phyloP scores from a whole-genome alignment of 1,140 invertebrate genomes.

The Drosophila sp. region DNA sequence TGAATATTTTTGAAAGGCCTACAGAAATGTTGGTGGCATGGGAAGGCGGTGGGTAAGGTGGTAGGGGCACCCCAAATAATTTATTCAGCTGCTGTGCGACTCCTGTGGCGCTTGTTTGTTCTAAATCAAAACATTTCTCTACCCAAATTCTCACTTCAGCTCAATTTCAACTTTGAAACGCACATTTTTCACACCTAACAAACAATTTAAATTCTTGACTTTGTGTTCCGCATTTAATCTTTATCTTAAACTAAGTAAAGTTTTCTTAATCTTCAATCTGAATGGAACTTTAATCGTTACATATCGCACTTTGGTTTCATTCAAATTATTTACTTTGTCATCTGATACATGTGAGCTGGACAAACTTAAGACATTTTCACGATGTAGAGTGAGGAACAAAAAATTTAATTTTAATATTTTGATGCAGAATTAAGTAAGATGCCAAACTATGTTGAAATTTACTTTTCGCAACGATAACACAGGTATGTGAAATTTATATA shows the following conservation, averaged over 20 bases:
- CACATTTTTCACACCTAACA: conserved; percentile 44
- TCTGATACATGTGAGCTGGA: too few species aligned
- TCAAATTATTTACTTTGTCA: neutral
- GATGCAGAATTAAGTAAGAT: too few species aligned
- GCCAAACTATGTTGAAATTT: too few species aligned
- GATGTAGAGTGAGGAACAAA: too few species aligned
- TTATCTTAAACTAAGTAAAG: conserved; percentile 2
- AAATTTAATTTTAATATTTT: too few species aligned
- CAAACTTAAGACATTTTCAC: too few species aligned
- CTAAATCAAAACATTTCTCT: conserved; percentile 79
- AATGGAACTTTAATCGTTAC: neutral
- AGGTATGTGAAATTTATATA: too few species aligned
- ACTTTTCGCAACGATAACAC: too few species aligned
- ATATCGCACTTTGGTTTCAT: neutral
- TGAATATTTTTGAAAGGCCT: conserved; percentile 74
- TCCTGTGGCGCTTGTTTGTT: conserved; percentile 77
- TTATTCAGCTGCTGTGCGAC: conserved; percentile 50
- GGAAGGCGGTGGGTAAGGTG: neutral
- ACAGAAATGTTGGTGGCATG: neutral
- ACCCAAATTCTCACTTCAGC: neutral
- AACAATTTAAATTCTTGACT: conserved; percentile 31
- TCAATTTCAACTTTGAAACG: conserved; percentile 6
- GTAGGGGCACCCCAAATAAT: neutral
- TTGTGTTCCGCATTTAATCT: neutral
- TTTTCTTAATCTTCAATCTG: conserved; percentile 16